Conservation (phyloP, 2,113 vertebrate species). For the Plotosus lineatus region DNA sequence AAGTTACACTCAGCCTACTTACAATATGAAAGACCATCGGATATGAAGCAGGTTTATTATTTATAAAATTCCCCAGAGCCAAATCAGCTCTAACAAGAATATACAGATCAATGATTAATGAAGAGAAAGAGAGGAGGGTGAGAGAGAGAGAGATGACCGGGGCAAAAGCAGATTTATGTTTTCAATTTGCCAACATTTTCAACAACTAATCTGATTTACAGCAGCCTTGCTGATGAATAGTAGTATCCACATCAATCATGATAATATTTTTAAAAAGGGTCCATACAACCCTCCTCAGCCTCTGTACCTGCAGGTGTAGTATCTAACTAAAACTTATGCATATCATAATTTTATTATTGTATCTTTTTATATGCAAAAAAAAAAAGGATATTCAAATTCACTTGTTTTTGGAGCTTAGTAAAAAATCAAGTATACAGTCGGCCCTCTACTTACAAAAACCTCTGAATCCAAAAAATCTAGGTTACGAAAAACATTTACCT, state of each 20-base stretch:
- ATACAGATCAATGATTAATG: neutral
- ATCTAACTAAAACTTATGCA: neutral
- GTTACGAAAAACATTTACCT: too few relatives aligned
- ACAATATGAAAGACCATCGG: neutral
- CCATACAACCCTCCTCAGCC: neutral
- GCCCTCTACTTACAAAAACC: too few relatives aligned
- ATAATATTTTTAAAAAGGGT: neutral
- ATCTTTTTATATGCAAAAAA: neutral
- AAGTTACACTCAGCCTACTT: neutral
- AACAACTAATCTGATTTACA: neutral
- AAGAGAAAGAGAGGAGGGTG: neutral
- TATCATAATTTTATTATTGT: neutral
- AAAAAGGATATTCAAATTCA: neutral
- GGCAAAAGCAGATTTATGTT: neutral
- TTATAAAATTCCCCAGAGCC: neutral
- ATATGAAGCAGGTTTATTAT: neutral
- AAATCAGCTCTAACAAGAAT: neutral
- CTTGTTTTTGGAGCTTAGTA: neutral
- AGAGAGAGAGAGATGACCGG: neutral
- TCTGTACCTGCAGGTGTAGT: neutral
- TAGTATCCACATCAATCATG: neutral
- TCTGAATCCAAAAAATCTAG: too few relatives aligned
- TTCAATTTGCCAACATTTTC: neutral
- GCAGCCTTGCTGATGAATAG: neutral
- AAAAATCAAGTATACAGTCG: neutral